phyloP scores from a whole-genome alignment of 2,888 invertebrate genomes.

The Acanthosepion lycidas region DNA sequence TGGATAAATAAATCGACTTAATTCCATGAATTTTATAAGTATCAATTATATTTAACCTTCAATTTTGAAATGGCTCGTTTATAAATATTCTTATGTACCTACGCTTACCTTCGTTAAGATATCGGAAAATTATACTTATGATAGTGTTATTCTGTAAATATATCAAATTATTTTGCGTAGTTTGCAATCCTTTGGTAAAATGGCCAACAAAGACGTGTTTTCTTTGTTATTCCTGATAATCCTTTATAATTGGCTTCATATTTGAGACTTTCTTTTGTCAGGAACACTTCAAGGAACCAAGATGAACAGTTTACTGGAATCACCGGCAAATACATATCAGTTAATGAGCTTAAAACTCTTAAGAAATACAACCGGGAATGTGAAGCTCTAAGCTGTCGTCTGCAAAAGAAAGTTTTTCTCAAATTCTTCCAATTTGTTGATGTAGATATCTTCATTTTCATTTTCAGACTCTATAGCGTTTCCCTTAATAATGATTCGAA shows the following conservation, averaged over 20 bases:
- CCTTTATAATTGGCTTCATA: background rate
- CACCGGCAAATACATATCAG: background rate
- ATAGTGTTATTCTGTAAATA: background rate
- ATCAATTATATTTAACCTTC: constrained; percentile 3
- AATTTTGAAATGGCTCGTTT: background rate
- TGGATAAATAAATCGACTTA: background rate
- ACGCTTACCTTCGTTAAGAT: background rate
- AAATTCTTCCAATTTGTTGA: background rate
- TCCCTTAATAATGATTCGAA: background rate
- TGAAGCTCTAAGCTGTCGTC: background rate
- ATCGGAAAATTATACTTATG: background rate
- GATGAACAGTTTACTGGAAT: background rate
- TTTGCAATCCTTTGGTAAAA: background rate
- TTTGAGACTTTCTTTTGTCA: background rate
- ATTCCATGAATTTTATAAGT: background rate
- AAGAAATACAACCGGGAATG: background rate
- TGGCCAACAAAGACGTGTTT: background rate
- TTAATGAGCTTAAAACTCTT: background rate
- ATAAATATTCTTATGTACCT: background rate
- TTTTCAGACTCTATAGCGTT: background rate
- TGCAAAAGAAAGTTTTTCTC: background rate
- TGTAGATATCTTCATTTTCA: background rate
- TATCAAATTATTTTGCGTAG: background rate
- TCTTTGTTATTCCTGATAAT: background rate
- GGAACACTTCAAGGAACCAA: background rate